phyloP scores from a whole-genome alignment of 2,888 invertebrate genomes.

The Leptopilina syphax region DNA sequence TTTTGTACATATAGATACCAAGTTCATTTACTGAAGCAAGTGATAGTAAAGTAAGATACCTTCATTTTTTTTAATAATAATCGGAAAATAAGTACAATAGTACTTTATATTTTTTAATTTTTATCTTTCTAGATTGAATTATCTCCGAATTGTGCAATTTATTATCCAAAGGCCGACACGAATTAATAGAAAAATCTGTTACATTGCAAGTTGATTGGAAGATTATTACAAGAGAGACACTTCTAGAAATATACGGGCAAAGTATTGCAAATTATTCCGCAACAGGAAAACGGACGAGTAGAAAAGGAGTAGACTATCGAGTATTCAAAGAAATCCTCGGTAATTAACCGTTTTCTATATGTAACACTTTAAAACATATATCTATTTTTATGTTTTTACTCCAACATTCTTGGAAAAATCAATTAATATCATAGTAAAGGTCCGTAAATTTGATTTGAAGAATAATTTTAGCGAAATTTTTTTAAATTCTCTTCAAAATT shows the following conservation, averaged over 20 bases:
- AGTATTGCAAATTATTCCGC: slow-evolving; percentile 27
- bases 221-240: slow-evolving; percentile 22
- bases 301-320: slow-evolving; percentile 24
- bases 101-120: neutral
- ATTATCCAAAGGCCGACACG: slow-evolving; percentile 1
- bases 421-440: too few species aligned
- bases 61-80: neutral
- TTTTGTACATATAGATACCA: slow-evolving; percentile 34
- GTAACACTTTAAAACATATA: too few species aligned
- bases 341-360: too few species aligned
- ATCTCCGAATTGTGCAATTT: slow-evolving; percentile 6
- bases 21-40: slow-evolving; percentile 27
- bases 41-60: slow-evolving; percentile 24
- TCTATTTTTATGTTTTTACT: too few species aligned
- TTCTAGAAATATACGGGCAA: slow-evolving; percentile 39
- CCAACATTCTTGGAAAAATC: too few species aligned
- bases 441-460: too few species aligned
- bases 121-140: slow-evolving; percentile 28
- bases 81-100: neutral
- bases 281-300: slow-evolving; percentile 28
- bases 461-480: too few species aligned
- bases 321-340: slow-evolving; percentile 19
- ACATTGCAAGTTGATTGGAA: slow-evolving; percentile 24
- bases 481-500: too few species aligned
- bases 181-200: slow-evolving; percentile 1